These are phyloP conservation scores for Eulemur macaco DNA, from an alignment of 2,113 vertebrate species.

Conservation along the genomic window DNA sequence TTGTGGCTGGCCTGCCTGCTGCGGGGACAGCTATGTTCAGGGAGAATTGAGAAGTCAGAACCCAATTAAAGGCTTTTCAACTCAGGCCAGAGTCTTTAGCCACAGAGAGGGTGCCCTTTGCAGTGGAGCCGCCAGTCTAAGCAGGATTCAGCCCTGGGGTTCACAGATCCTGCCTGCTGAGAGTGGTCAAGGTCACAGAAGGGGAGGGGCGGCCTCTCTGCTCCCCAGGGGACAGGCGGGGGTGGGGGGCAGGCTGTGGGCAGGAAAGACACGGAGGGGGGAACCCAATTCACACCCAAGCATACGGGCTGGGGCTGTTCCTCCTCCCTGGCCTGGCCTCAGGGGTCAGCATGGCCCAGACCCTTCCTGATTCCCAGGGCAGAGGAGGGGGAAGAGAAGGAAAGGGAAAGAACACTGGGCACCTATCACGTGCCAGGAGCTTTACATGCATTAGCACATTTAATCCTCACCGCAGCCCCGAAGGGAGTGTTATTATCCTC, in stretches of 20 bases:
- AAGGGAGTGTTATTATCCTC: background rate
- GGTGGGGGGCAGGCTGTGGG: background rate
- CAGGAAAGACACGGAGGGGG: background rate
- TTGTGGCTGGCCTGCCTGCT: constrained; percentile 69
- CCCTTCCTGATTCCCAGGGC: background rate
- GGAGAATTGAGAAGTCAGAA: constrained; percentile 62
- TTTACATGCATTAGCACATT: constrained; percentile 18
- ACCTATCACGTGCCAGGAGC: background rate
- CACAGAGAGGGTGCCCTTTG: background rate
- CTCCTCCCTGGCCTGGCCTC: background rate
- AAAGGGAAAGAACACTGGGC: background rate
- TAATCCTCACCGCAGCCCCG: background rate
- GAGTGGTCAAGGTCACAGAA: background rate
- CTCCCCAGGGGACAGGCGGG: too few species aligned
- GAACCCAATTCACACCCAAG: background rate
- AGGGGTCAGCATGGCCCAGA: background rate
- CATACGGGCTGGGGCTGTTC: background rate
- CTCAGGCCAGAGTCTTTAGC: background rate
- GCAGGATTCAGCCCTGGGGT: background rate
- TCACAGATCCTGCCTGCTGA: background rate
- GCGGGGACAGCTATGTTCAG: constrained; percentile 69
- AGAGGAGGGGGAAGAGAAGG: background rate
- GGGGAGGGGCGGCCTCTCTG: too few species aligned
- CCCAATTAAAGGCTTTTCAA: constrained; percentile 66
- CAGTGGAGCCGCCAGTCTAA: background rate